Evolutionary conservation across 2,797 vertebrate species (phyloP).

Genomic region (Xiphorhynchus erythropygius): DNA sequence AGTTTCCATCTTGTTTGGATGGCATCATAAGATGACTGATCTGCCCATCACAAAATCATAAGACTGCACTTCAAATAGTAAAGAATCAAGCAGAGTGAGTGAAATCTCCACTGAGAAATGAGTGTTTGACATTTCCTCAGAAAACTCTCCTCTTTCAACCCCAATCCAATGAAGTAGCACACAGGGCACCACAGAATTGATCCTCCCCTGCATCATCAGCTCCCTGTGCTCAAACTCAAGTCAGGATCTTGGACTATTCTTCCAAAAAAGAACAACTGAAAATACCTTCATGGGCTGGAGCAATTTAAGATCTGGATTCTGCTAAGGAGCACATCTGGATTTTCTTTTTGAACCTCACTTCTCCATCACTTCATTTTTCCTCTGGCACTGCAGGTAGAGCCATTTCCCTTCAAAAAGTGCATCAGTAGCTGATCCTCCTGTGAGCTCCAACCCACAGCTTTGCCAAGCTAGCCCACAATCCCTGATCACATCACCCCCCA

Average conservation of each 20-base stretch:
- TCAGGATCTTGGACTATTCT: background rate
- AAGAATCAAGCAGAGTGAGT: background rate
- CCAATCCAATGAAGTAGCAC: background rate
- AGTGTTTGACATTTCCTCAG: background rate
- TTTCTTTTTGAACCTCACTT: background rate
- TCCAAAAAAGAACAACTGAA: background rate
- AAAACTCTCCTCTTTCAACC: background rate
- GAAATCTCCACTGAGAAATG: background rate
- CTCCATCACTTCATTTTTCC: background rate
- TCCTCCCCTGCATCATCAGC: background rate
- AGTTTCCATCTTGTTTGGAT: background rate
- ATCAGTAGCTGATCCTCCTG: background rate
- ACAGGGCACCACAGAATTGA: background rate
- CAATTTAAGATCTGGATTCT: background rate
- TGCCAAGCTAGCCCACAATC: background rate
- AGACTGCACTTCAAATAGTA: background rate
- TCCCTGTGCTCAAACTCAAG: background rate
- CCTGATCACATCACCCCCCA: background rate
- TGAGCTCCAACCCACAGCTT: background rate
- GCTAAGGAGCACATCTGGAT: background rate
- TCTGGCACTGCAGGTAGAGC: background rate
- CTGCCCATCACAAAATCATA: background rate
- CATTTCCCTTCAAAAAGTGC: background rate
- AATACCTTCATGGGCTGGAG: background rate
- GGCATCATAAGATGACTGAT: background rate